These are phyloP conservation scores for Torymus texanus DNA, from an alignment of 2,888 invertebrate genomes.

Conservation along the genomic window DNA sequence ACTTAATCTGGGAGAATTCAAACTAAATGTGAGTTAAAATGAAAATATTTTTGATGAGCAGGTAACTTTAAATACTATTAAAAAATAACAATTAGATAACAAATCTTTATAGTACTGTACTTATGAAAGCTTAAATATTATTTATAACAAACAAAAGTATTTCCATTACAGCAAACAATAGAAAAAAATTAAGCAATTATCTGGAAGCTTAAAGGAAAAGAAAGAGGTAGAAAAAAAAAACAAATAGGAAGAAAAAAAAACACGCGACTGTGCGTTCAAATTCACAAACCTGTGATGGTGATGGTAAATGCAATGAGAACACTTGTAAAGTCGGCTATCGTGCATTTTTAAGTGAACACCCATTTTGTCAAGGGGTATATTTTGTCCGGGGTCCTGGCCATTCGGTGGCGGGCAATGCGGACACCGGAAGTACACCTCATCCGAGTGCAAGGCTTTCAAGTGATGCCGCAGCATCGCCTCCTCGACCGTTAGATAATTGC, in stretches of 20 bases:
- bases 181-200: too few relatives aligned
- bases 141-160: too few relatives aligned
- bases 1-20: too few relatives aligned
- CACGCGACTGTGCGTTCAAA: constrained; percentile 46
- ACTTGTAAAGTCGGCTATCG: constrained; percentile 83
- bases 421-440: constrained; percentile 80
- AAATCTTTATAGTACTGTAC: too few relatives aligned
- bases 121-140: too few relatives aligned
- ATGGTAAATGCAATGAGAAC: constrained; percentile 82
- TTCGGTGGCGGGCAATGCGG: constrained; percentile 83
- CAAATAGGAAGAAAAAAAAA: background rate
- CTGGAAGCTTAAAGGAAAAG: too few relatives aligned
- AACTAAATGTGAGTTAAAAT: too few relatives aligned
- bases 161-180: too few relatives aligned
- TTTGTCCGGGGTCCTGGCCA: constrained; percentile 72
- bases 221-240: background rate
- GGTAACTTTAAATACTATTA: too few relatives aligned
- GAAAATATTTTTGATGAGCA: too few relatives aligned
- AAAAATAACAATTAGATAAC: too few relatives aligned
- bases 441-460: constrained; percentile 83
- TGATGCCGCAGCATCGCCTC: constrained; percentile 85
- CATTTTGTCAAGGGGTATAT: constrained; percentile 80
- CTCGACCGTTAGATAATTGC: constrained; percentile 83
- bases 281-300: constrained; percentile 77
- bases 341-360: constrained; percentile 86